Evolutionary conservation across 2,888 invertebrate species (phyloP), one percentile per base, ranked within the genome.

Genomic region (Oegoconia quadripuncta): DNA sequence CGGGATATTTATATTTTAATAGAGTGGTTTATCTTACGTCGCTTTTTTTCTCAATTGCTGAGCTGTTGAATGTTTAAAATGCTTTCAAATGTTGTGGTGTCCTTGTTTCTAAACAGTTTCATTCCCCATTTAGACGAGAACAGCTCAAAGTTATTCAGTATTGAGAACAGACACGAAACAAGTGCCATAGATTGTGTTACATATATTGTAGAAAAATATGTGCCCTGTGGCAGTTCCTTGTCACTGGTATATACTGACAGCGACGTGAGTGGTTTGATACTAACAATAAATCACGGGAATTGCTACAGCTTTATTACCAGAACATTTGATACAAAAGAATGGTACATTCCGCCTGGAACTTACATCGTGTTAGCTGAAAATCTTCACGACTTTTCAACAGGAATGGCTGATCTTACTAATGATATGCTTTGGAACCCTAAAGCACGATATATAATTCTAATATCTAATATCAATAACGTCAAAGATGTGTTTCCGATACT

Each of bases 341-440:
- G 28, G 37, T 4, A 25, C 2, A 14, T 46, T 2, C 6, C 20
- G 14, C 27, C 34, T 15, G 37, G 44, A n/a, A 31, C 42, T 2
- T 50, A 52, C 31, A 22, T 47, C n/a, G 43, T 52, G 1, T 38
- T 41, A 17, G 23, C 36, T 9, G 15, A 32, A 8, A 26, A 50
- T 23, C 12, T 34, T 8, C 6, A 8, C 3, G 28, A 44, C 14
- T 34, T 42, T 16, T 11, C 7, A 5, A 14, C 25, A n/a, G 37
- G 26, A 2, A 20, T 42, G 12, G 12, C 13, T 1, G 8, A 27
- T 9, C 13, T 42, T 4, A 39, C 29, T 13, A 43, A 30, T 16
- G 48, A 50, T 25, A 26, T 41, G 3, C 16, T 39, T 3, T 55
- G 52, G 55, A 49, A 50, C 16, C 46, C 55, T 6, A 29, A 16